Base-by-base conservation (phyloP, 2,888 invertebrate genomes). In the Daptonema setosum region DNA sequence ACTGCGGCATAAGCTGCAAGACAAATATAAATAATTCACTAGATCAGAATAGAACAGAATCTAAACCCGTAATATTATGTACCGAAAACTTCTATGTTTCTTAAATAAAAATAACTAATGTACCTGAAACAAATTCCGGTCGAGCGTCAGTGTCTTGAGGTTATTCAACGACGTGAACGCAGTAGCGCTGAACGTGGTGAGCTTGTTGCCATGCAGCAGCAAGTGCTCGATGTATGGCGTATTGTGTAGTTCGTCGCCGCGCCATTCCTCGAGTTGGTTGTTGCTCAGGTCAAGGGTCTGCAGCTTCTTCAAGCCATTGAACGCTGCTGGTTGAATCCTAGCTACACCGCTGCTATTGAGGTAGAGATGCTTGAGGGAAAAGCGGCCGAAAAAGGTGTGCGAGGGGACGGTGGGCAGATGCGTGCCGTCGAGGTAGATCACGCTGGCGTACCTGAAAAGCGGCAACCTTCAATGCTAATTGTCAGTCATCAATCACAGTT, bases 341-440 rank as follows among this genome's bases (percentile, higher is more conserved):
- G 59, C 52, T 8, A 69, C 57, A 1, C 61, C 57, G 2, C 64
- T 62, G 28, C 56, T 58, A 56, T 67, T 70, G 52, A 69, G 61
- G 54, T 63, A 63, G 28, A 69, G 61, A 24, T 64, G 59, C 24
- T 52, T 25, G 8, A 68, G 62, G 1, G 61, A 56, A 8, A 52
- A 54, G 17, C 67, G 58, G 30, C 66, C 86, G 64, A 87, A 83
- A 72, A 87, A 86, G 48, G 83, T 82, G 74, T 85, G 85, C 71
- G 83, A 82, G 62, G 80, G 79, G 56, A 87, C 77, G 57, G 79
- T 76, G 65, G 80, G 79, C 64, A 87, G 77, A 70, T 83, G 80
- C 8, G 26, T 26, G 26, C 50, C 50, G 28, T 50, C 50, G 8
- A 50, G 20, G 20, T 50, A 28, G 3, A 50, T 11, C 14, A 14